Percentiles rank a stretch among this genome's conserved stretches.
phyloP scores from a whole-genome alignment of 1,140 invertebrate species.

The Portunus trituberculatus region DNA sequence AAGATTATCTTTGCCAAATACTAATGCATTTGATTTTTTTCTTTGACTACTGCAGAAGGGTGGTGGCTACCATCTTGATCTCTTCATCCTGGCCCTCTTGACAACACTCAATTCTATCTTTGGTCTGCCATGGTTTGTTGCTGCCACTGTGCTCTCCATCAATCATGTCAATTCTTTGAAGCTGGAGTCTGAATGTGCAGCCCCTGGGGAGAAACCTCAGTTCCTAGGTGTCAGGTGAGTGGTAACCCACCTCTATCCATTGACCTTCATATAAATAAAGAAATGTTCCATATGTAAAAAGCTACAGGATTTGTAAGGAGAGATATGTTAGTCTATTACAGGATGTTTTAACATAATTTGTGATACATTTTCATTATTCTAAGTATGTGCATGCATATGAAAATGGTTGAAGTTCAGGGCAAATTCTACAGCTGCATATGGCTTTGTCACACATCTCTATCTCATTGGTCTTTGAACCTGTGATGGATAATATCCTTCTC shows the following conservation, averaged over 20 bases:
- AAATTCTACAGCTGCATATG: no score
- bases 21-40: not conserved
- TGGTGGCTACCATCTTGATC: constrained; percentile 98
- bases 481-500: no score
- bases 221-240: constrained; percentile 93
- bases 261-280: not conserved
- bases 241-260: constrained; percentile 49
- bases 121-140: constrained; percentile 88
- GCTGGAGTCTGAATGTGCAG: constrained; percentile 96
- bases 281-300: no score
- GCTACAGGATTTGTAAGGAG: no score
- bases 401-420: no score
- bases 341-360: no score
- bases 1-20: not conserved
- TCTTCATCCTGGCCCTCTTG: constrained; percentile 93
- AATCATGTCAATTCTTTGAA: constrained; percentile 99
- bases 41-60: constrained; percentile 87
- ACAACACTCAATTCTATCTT: constrained; percentile 96
- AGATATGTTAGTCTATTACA: no score
- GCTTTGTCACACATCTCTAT: no score
- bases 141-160: constrained; percentile 98
- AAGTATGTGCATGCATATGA: no score
- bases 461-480: no score
- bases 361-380: no score
- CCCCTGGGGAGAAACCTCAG: constrained; percentile 98